Conservation (phyloP, 1,140 invertebrate genomes). For the Neodiprion fabricii region DNA sequence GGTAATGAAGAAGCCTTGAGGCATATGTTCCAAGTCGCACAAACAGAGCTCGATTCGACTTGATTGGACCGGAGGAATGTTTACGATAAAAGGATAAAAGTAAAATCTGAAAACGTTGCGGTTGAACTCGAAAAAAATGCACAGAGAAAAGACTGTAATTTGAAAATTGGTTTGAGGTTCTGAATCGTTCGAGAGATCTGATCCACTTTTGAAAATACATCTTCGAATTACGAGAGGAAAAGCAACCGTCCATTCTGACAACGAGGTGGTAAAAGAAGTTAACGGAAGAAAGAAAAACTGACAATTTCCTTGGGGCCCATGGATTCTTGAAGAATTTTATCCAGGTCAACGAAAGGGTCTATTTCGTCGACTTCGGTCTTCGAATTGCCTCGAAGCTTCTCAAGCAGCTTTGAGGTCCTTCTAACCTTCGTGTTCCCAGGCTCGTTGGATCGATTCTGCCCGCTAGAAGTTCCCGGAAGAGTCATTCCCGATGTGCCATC, state of each 20-base stretch:
- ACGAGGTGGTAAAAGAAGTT: slow-evolving; percentile 11
- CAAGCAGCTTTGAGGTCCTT: neutral
- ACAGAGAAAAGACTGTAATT: too few relatives aligned
- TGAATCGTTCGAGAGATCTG: too few relatives aligned
- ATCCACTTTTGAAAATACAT: neutral
- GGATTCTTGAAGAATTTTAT: neutral
- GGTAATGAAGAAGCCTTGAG: too few relatives aligned
- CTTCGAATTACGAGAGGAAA: neutral
- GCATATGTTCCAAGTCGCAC: too few relatives aligned
- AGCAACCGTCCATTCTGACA: slow-evolving; percentile 9
- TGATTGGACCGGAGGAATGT: too few relatives aligned
- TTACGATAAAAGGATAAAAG: too few relatives aligned
- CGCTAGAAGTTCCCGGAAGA: neutral
- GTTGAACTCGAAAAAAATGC: too few relatives aligned
- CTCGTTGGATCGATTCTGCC: neutral
- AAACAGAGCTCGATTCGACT: too few relatives aligned
- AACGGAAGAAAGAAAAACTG: slow-evolving; percentile 20
- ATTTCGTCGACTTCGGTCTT: neutral
- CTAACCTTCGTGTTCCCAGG: neutral
- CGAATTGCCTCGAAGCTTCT: neutral
- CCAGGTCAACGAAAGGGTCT: neutral
- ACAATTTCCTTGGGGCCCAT: neutral
- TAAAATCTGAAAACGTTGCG: too few relatives aligned
- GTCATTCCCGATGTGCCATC: neutral
- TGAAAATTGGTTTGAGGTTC: too few relatives aligned